Evolutionary conservation across 2,113 vertebrate genomes (phyloP), one percentile per base, ranked within the genome.

Genomic region (Dasyornis broadbenti): DNA sequence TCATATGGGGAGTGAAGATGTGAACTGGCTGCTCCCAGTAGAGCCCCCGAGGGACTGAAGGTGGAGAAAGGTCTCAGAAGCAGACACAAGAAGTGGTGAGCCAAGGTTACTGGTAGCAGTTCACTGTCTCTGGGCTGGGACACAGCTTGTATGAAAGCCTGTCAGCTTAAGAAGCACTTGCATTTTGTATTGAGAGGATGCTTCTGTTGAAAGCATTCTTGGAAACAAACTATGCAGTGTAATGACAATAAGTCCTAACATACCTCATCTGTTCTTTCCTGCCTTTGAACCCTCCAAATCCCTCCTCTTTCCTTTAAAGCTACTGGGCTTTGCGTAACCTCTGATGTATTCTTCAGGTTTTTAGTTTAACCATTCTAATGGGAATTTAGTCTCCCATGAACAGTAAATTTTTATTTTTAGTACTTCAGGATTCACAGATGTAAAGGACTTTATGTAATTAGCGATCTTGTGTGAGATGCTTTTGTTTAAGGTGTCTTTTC

Each of bases 251-350:
- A 97, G 82, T 84, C 52, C 47, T 79, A 77, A 79, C 6, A 2
- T 75, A 88, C 56, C 8, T 9, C 90, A 89, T 95, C 72, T 88
- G 71, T 86, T 93, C 93, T 95, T 93, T 94, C 87, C 84, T 95
- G 91, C 84, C 93, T 97, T 97, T 97, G 90, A 96, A 95, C 53
- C 2, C 6, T 61, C 44, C 56, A 90, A 60, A 87, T 88, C 87
- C 87, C 90, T 94, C 82, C 93, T 92, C 87, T 70, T 95, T 95
- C 92, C 82, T 95, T 94, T 87, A 90, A 89, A 89, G 71, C 90
- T 88, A 24, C 85, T 71, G 85, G 82, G 82, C 72, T 94, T 94
- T 95, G 69, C 1, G 0, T 78, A 96, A 95, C 82, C 20, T 82
- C 92, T 90, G 89, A 92, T 92, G 71, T 86, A 57, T 95, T 95